Evolutionary conservation across 2,113 vertebrate species (phyloP).

Genomic region (Mugil cephalus): DNA sequence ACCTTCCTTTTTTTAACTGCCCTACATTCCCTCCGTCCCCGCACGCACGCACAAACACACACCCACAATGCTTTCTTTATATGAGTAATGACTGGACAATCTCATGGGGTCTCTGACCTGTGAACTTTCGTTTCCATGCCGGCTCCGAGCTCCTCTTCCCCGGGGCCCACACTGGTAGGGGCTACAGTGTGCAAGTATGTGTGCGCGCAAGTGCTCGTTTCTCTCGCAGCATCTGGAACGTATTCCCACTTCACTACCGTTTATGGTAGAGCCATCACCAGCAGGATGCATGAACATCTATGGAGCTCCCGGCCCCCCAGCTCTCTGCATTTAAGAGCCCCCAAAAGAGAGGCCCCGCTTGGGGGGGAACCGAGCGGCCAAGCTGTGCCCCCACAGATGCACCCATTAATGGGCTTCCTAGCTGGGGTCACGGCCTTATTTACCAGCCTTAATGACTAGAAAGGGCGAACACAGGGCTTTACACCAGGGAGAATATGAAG

Average conservation of each 20-base stretch:
- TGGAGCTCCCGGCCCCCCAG: conserved; percentile 53
- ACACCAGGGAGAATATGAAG: conserved; percentile 30
- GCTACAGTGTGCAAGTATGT: conserved; percentile 10
- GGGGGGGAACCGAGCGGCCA: conserved; percentile 39
- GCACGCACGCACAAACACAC: conserved; percentile 18
- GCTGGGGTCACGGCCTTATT: conserved; percentile 60
- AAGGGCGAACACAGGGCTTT: background rate
- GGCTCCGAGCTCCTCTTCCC: conserved; percentile 44
- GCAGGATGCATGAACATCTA: conserved; percentile 73
- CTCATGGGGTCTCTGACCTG: conserved; percentile 69
- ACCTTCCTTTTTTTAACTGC: conserved; percentile 78
- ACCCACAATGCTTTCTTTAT: conserved; percentile 50
- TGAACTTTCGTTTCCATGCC: conserved; percentile 55
- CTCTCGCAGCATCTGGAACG: conserved; percentile 78
- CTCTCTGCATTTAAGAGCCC: conserved; percentile 64
- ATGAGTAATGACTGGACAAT: conserved; percentile 64
- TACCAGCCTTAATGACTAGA: conserved; percentile 47
- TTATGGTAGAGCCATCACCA: conserved; percentile 77
- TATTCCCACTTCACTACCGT: conserved; percentile 73
- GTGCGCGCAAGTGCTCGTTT: conserved; percentile 24
- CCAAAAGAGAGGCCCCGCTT: conserved; percentile 62
- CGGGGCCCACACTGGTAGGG: conserved; percentile 44
- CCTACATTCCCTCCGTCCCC: conserved; percentile 67
- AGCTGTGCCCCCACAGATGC: conserved; percentile 50
- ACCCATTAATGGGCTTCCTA: conserved; percentile 52